Conservation (phyloP, 23 tunicate genomes). For the Aplidium turbinatum region DNA sequence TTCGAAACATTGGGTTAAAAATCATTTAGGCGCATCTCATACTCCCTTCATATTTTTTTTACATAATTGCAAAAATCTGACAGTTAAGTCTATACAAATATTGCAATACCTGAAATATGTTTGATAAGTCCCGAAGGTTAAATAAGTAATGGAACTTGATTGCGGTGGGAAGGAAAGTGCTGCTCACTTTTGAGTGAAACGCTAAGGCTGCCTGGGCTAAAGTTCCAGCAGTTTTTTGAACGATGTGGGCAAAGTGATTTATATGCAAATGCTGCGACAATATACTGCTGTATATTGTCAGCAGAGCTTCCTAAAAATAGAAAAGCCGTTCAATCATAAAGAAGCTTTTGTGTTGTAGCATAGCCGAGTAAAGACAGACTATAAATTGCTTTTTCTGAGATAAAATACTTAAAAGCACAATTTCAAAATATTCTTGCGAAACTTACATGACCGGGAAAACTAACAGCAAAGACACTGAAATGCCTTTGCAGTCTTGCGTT, state of each 20-base stretch:
- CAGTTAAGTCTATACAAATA: too few relatives aligned
- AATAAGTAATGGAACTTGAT: constrained; percentile 98
- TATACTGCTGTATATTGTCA: constrained; percentile 88
- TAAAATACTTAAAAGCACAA: too few relatives aligned
- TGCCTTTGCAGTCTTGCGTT: constrained; percentile 92
- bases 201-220: constrained; percentile 86
- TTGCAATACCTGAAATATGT: constrained; percentile 80
- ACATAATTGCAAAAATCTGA: too few relatives aligned
- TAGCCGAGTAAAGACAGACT: too few relatives aligned
- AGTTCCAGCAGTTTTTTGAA: constrained; percentile 56
- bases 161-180: constrained; percentile 92
- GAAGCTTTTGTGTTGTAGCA: too few relatives aligned
- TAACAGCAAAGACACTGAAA: constrained; percentile 95
- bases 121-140: constrained; percentile 91
- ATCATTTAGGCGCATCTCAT: too few relatives aligned
- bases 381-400: too few relatives aligned
- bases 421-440: too few relatives aligned
- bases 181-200: constrained; percentile 77
- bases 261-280: constrained; percentile 79
- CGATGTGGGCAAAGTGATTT: constrained; percentile 45
- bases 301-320: constrained; percentile 73
- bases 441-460: constrained; percentile 96
- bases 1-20: too few relatives aligned
- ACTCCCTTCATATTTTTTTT: too few relatives aligned
- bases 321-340: neutral